Evolutionary conservation across 2,888 invertebrate species (phyloP), one percentile per base, ranked within the genome.

Genomic region (Gibbula magus): DNA sequence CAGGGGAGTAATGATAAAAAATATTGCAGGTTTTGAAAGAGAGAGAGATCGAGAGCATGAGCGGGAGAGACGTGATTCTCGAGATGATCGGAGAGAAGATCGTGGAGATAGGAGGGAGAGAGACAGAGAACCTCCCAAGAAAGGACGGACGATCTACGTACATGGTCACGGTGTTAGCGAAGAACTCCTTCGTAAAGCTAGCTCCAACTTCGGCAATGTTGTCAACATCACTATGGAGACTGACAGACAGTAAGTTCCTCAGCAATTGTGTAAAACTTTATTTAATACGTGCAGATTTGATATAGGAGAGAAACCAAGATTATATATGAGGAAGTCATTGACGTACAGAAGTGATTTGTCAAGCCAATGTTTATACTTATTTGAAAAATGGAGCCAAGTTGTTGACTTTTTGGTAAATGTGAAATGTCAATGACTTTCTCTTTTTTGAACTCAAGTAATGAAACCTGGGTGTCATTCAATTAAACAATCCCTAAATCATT

Each of bases 191-290:
- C 95, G 95, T 89, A 96, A 96, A 88, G 95, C 96, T 78, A 96
- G 96, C 89, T 94, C 95, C 82, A 95, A 95, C 8, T 95, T 95
- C 90, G 96, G 96, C 56, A 95, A 94, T 82, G 96, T 97, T 86
- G 94, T 96, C 0, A 96, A 96, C 93, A 95, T 97, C 52, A 95
- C 96, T 0, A 96, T 96, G 96, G 96, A 97, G 93, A 95, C 95
- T 85, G 96, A 96, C 88, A 96, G 96, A 91, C 95, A 96, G 96
- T 96, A 92, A 90, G 93, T 92, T 79, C 53, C 10, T 45, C 13
- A 13, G 8, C 5, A 10, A 10, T 45, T 45, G 45, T 45, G 1
- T 10, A 10, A 45, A 45, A 13, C 1, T 13, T 13, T 5, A 5
- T 3, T 35, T 35, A 35, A 5, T 35, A 7, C 35, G 3, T 35